Evolutionary conservation across 2,888 invertebrate genomes (phyloP).

Genomic region (Phortica magna): DNA sequence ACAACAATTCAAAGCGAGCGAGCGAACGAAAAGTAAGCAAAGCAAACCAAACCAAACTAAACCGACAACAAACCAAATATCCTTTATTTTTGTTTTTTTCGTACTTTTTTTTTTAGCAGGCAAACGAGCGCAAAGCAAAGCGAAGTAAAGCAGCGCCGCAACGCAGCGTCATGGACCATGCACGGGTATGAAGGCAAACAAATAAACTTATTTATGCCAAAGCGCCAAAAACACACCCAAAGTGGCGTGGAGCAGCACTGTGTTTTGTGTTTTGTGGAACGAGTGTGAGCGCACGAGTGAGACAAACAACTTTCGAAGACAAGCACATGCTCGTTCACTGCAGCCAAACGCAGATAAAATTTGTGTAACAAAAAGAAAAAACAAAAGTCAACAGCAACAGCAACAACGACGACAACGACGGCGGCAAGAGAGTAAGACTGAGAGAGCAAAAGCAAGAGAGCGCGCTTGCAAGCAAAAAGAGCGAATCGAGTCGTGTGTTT

Average conservation of each 20-base stretch:
- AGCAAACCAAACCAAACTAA: conserved; percentile 28
- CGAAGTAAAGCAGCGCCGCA: not conserved
- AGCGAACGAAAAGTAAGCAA: conserved; percentile 46
- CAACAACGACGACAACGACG: conserved; percentile 11
- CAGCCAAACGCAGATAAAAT: conserved; percentile 48
- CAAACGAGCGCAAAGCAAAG: not conserved
- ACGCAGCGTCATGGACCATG: not conserved
- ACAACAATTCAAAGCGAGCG: not conserved
- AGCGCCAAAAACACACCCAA: conserved; percentile 40
- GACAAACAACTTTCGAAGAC: not conserved
- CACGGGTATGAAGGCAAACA: conserved; percentile 10
- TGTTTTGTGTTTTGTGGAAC: not conserved
- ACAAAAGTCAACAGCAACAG: conserved; percentile 44
- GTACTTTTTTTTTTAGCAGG: too few species aligned
- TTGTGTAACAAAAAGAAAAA: conserved; percentile 36
- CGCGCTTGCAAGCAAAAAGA: not conserved
- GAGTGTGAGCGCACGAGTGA: not conserved
- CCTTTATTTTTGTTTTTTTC: not conserved
- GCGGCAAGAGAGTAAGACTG: not conserved
- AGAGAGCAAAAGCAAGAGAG: conserved; percentile 10
- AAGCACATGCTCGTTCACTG: conserved; percentile 24
- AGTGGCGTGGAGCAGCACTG: conserved; percentile 32
- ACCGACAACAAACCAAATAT: conserved; percentile 31
- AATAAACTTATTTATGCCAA: conserved; percentile 40
- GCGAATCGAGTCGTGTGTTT: too few species aligned